Conservation (phyloP, 2,797 vertebrate species). For the Mastacembelus armatus region DNA sequence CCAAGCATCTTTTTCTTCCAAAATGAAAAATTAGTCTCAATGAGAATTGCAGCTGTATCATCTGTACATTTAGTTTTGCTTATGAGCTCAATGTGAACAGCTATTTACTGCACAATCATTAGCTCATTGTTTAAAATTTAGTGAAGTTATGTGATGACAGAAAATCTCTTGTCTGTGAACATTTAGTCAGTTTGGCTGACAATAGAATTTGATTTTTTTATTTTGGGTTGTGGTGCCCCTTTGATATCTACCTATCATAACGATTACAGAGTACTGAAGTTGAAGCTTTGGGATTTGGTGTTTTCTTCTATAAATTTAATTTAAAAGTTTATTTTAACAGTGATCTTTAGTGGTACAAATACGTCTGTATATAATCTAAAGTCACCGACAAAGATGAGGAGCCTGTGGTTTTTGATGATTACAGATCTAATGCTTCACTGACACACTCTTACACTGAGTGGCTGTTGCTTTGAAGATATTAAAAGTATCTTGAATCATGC, state of each 20-base stretch:
- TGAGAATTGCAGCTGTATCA: constrained; percentile 48
- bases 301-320: too few species aligned
- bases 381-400: not conserved
- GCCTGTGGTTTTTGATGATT: not conserved
- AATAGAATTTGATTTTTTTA: not conserved
- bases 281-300: too few species aligned
- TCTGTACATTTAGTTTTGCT: constrained; percentile 65
- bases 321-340: too few species aligned
- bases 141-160: constrained; percentile 1
- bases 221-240: too few species aligned
- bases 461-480: not conserved
- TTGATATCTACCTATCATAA: too few species aligned
- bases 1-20: constrained; percentile 52
- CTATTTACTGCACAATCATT: constrained; percentile 11
- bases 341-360: too few species aligned
- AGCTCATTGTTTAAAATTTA: constrained; percentile 24
- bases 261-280: too few species aligned
- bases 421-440: not conserved
- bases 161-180: constrained; percentile 29
- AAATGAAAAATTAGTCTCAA: constrained; percentile 54
- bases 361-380: not conserved
- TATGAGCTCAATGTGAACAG: constrained; percentile 29
- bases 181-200: constrained; percentile 25
- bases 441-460: not conserved
- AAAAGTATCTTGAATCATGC: constrained; percentile 16